Evolutionary conservation across 92 coral and sea anemone species (phyloP).

Genomic region (Bergia sp.): DNA sequence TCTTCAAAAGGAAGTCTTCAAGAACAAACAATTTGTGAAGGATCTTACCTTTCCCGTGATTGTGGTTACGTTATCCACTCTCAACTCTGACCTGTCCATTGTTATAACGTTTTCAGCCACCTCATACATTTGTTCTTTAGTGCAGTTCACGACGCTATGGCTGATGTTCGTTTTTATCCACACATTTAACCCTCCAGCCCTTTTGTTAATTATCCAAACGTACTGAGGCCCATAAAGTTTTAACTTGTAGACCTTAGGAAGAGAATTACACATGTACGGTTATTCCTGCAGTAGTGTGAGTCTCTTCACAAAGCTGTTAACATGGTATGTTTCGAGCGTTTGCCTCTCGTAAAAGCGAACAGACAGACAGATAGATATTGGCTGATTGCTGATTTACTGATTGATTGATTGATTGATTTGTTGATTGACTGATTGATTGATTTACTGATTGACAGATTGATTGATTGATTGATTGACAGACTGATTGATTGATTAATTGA

Average conservation of each 20-base stretch:
- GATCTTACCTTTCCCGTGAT: constrained; percentile 82
- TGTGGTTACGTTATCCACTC: constrained; percentile 64
- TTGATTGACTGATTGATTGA: too few relatives aligned
- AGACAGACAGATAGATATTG: background rate
- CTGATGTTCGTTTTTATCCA: constrained; percentile 52
- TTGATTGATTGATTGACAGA: too few relatives aligned
- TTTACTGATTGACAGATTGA: too few relatives aligned
- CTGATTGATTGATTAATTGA: too few relatives aligned
- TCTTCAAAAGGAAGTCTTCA: too few relatives aligned
- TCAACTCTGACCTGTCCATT: constrained; percentile 47
- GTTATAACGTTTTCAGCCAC: constrained; percentile 63
- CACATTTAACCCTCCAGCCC: constrained; percentile 46
- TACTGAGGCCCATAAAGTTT: constrained; percentile 78
- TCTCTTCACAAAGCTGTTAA: too few relatives aligned
- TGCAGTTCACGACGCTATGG: constrained; percentile 41
- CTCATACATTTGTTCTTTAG: constrained; percentile 47
- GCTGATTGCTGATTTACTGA: too few relatives aligned
- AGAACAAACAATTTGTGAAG: background rate
- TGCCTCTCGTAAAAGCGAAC: too few relatives aligned
- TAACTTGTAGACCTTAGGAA: constrained; percentile 66
- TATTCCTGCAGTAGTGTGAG: too few relatives aligned
- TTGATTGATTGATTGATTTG: too few relatives aligned
- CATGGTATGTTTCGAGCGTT: too few relatives aligned
- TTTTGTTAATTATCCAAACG: constrained; percentile 87
- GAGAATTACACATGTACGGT: background rate